Evolutionary conservation across 2,888 invertebrate species (phyloP).

Genomic region (Melolontha melolontha): DNA sequence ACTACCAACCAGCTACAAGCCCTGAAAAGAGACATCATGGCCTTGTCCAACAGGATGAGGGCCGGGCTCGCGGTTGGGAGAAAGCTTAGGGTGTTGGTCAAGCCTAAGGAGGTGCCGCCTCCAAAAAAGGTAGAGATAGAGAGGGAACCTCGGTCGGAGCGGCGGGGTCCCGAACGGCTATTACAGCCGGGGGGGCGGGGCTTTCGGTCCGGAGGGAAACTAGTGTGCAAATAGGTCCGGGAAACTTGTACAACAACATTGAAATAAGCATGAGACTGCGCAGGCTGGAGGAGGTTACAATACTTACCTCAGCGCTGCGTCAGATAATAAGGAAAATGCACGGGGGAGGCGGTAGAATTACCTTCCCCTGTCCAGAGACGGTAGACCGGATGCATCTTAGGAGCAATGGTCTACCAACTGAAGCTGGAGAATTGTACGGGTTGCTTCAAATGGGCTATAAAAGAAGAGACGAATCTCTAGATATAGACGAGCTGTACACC

Average conservation of each 20-base stretch:
- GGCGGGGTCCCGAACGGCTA: not conserved
- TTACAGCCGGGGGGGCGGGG: too few relatives aligned
- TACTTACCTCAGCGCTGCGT: constrained; percentile 16
- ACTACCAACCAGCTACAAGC: too few relatives aligned
- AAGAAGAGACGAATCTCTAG: constrained; percentile 23
- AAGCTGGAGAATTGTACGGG: not conserved
- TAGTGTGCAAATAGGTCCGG: too few relatives aligned
- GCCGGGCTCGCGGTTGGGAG: too few relatives aligned
- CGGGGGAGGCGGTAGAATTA: constrained; percentile 11
- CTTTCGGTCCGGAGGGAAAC: not conserved
- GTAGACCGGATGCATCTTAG: constrained; percentile 27
- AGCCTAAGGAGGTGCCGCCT: not conserved
- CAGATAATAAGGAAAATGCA: constrained; percentile 11
- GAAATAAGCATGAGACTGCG: too few relatives aligned
- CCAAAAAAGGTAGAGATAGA: not conserved
- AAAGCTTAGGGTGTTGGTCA: too few relatives aligned
- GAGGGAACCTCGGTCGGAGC: not conserved
- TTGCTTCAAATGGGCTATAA: not conserved
- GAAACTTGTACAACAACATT: constrained; percentile 9
- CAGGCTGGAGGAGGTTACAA: constrained; percentile 9
- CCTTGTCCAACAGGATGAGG: too few relatives aligned
- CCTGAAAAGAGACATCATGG: too few relatives aligned
- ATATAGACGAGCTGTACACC: too few relatives aligned
- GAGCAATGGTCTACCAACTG: too few relatives aligned
- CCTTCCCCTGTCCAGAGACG: constrained; percentile 27